These are phyloP conservation scores for Xenentodon cancila DNA, from an alignment of 2,797 vertebrate genomes.

Conservation along the genomic window DNA sequence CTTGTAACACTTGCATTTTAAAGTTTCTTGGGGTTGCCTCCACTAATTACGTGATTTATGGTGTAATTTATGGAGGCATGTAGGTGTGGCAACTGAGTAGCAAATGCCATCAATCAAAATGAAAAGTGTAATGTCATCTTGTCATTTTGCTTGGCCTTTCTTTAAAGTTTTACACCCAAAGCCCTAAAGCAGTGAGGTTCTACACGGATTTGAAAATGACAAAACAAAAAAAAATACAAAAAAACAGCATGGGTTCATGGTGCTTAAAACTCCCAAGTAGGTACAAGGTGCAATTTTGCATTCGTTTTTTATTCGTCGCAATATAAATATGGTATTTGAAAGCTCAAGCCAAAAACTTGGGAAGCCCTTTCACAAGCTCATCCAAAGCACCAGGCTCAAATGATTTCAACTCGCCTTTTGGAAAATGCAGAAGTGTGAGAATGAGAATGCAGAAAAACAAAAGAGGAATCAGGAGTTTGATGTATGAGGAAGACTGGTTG, in stretches of 20 bases:
- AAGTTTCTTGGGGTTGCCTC: slow-evolving; percentile 35
- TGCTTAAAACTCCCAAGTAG: slow-evolving; percentile 27
- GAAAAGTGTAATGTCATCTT: slow-evolving; percentile 44
- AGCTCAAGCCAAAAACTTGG: slow-evolving; percentile 9
- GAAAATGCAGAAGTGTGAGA: slow-evolving; percentile 19
- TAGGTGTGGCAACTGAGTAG: slow-evolving; percentile 34
- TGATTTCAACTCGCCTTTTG: slow-evolving; percentile 24
- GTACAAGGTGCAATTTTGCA: slow-evolving; percentile 19
- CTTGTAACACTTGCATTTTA: slow-evolving; percentile 34
- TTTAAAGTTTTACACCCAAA: slow-evolving; percentile 31
- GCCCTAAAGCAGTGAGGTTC: slow-evolving; percentile 27
- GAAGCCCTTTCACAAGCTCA: neutral
- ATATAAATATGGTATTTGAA: slow-evolving; percentile 21
- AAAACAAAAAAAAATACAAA: neutral
- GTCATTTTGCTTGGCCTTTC: slow-evolving; percentile 29
- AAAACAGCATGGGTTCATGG: slow-evolving; percentile 2
- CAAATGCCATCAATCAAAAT: slow-evolving; percentile 58
- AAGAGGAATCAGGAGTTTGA: slow-evolving; percentile 14
- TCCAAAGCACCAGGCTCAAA: neutral
- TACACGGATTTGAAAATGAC: slow-evolving; percentile 3
- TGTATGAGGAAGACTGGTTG: slow-evolving; percentile 15
- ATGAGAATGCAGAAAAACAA: neutral
- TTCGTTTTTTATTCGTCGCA: slow-evolving; percentile 32
- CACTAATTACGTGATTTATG: slow-evolving; percentile 69
- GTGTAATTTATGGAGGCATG: slow-evolving; percentile 49